Evolutionary conservation across 2,888 invertebrate genomes (phyloP).

Genomic region (Argyresthia albistria): DNA sequence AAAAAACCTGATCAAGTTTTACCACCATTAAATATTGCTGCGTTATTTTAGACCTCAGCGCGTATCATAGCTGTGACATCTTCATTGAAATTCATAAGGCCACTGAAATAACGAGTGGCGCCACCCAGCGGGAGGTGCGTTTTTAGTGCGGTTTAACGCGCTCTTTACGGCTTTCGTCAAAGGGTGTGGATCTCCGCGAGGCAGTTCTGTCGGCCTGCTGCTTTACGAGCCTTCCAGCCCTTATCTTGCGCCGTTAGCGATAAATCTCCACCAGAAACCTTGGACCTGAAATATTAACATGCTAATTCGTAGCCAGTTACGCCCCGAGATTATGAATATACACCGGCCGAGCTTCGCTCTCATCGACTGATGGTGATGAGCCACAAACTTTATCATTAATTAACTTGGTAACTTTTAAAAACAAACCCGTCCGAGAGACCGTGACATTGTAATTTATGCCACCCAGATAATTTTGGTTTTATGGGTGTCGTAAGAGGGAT

Average conservation of each 20-base stretch:
- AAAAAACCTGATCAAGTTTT: too few species aligned
- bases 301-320: slow-evolving; percentile 68
- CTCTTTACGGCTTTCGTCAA: slow-evolving; percentile 68
- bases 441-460: slow-evolving; percentile 54
- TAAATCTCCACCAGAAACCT: slow-evolving; percentile 64
- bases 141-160: slow-evolving; percentile 71
- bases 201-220: slow-evolving; percentile 27
- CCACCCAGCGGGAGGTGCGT: slow-evolving; percentile 52
- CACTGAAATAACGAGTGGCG: slow-evolving; percentile 55
- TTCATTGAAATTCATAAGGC: slow-evolving; percentile 70
- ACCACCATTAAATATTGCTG: not conserved
- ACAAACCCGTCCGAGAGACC: slow-evolving; percentile 25
- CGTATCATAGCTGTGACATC: slow-evolving; percentile 26
- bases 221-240: slow-evolving; percentile 62
- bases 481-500: slow-evolving; percentile 20
- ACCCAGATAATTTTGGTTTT: slow-evolving; percentile 51
- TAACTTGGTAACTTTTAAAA: slow-evolving; percentile 58
- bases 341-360: slow-evolving; percentile 11
- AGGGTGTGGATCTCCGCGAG: slow-evolving; percentile 44
- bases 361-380: slow-evolving; percentile 36
- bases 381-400: slow-evolving; percentile 58
- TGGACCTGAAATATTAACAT: slow-evolving; percentile 72
- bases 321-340: slow-evolving; percentile 67
- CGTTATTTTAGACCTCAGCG: slow-evolving; percentile 6
- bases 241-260: slow-evolving; percentile 61